Percentiles rank a stretch among this genome's conserved stretches.
These are phyloP conservation scores for Ictalurus punctatus DNA, from an alignment of 2,113 vertebrate species.

Conservation along the genomic window DNA sequence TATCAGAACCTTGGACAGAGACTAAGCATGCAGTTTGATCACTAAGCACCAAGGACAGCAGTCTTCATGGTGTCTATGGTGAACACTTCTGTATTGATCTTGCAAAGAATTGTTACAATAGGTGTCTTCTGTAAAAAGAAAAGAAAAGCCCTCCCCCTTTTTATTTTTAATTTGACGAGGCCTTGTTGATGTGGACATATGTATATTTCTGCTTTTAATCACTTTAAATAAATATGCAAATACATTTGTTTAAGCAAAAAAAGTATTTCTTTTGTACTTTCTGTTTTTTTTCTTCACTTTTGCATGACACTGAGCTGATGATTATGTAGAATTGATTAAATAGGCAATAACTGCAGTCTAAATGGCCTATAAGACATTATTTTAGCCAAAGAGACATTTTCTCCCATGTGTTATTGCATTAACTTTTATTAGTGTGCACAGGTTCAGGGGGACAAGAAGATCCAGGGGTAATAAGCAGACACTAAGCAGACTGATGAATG, in stretches of 20 bases:
- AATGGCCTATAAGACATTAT: not conserved
- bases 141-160: no score
- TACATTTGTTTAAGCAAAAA: not conserved
- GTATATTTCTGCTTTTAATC: not conserved
- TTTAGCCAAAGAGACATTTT: not conserved
- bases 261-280: not conserved
- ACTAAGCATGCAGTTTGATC: not conserved
- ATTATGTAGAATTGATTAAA: not conserved
- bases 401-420: not conserved
- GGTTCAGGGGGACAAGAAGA: not conserved
- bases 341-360: not conserved
- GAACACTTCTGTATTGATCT: not conserved
- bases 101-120: not conserved
- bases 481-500: constrained; percentile 21
- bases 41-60: constrained; percentile 40
- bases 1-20: constrained; percentile 62
- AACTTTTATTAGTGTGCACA: constrained; percentile 19
- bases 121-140: not conserved
- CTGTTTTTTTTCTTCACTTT: not conserved
- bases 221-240: not conserved
- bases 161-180: not conserved
- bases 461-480: constrained; percentile 11
- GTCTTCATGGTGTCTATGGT: not conserved
- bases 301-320: not conserved
- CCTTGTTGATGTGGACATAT: not conserved